phyloP scores from a whole-genome alignment of 2,797 vertebrate genomes.

The Poliocrania exsul region DNA sequence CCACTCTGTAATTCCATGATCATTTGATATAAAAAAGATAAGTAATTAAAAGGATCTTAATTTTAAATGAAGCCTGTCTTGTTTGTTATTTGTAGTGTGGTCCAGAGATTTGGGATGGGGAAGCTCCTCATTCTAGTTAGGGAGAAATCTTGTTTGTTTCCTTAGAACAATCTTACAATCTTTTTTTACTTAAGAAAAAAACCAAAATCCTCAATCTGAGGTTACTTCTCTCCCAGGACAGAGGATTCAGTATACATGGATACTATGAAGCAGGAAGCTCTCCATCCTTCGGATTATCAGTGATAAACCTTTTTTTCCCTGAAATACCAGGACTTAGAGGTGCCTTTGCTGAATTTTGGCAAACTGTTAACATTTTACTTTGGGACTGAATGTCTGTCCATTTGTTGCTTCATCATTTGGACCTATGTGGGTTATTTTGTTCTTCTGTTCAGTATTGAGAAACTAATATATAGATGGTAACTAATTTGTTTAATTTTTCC shows the following conservation, averaged over 20 bases:
- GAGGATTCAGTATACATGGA: background rate
- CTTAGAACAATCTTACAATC: background rate
- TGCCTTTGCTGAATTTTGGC: background rate
- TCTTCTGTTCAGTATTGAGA: background rate
- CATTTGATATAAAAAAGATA: background rate
- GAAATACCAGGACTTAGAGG: background rate
- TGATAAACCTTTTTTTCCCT: background rate
- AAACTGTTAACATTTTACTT: background rate
- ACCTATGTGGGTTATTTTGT: accelerated
- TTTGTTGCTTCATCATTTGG: background rate
- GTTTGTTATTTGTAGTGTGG: background rate
- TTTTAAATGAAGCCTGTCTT: background rate
- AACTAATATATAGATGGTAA: background rate
- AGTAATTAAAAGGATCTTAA: background rate
- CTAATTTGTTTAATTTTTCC: background rate
- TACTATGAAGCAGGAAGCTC: background rate
- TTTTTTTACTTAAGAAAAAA: background rate
- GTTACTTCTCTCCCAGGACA: background rate
- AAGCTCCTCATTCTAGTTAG: background rate
- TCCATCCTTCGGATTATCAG: background rate
- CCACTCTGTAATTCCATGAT: background rate
- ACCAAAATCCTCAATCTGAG: background rate
- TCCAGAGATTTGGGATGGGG: background rate
- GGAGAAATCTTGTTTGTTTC: background rate
- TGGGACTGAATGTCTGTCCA: background rate